Evolutionary conservation across 1,140 invertebrate genomes (phyloP).

Genomic region (Macrocentrus cingulum): DNA sequence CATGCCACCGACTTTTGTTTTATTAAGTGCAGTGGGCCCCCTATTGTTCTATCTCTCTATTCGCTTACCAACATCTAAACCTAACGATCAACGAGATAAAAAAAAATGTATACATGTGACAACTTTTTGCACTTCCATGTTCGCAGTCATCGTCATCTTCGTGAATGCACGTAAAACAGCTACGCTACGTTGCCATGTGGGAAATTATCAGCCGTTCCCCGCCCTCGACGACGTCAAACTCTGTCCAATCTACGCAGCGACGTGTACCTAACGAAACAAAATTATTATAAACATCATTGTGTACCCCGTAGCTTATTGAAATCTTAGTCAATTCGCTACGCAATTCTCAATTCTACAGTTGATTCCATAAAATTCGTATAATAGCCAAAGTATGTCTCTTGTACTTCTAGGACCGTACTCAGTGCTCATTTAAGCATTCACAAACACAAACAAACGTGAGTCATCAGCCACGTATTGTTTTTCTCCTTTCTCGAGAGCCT

Average conservation of each 20-base stretch:
- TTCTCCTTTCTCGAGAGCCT: too few relatives aligned
- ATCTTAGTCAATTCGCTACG: slow-evolving; percentile 29
- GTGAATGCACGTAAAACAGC: slow-evolving; percentile 57
- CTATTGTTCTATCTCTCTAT: not conserved
- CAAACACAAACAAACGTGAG: too few relatives aligned
- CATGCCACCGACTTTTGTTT: too few relatives aligned
- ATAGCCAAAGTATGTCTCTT: too few relatives aligned
- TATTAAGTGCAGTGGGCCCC: too few relatives aligned
- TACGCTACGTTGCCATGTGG: slow-evolving; percentile 53
- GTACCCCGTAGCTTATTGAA: slow-evolving; percentile 15
- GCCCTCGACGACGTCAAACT: slow-evolving; percentile 49
- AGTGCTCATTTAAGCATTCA: too few relatives aligned
- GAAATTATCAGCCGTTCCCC: slow-evolving; percentile 43
- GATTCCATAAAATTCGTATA: not conserved
- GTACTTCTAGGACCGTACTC: too few relatives aligned
- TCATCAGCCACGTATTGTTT: too few relatives aligned
- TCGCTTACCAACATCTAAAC: not conserved
- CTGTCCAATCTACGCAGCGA: slow-evolving; percentile 56
- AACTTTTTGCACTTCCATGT: slow-evolving; percentile 53
- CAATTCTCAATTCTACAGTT: not conserved
- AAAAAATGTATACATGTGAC: slow-evolving; percentile 39
- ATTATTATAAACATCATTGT: slow-evolving; percentile 38
- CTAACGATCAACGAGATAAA: not conserved
- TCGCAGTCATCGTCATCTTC: slow-evolving; percentile 58
- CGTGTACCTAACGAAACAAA: slow-evolving; percentile 48